A percentile compares a stretch with the other conserved stretches of the same genome.
Conservation (phyloP, 1,140 invertebrate genomes). For the Stenopsyche tienmushanensis region DNA sequence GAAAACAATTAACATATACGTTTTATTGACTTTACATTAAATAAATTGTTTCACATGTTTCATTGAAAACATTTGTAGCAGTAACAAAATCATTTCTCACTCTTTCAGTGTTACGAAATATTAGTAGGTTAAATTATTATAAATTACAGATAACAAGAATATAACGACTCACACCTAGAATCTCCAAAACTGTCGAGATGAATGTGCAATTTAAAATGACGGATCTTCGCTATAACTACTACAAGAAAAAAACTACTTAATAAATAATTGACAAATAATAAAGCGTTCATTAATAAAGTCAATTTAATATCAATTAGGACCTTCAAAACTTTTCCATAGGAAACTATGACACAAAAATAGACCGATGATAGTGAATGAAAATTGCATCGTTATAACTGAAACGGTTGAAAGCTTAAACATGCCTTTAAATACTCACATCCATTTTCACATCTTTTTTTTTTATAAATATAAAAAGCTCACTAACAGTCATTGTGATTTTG, state of each 20-base stretch:
- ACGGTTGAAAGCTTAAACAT: neutral
- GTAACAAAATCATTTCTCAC: neutral
- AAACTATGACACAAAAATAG: neutral
- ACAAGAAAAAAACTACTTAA: neutral
- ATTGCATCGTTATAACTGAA: neutral
- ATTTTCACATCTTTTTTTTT: neutral
- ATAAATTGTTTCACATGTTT: constrained; percentile 8
- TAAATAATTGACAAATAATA: neutral
- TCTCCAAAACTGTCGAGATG: neutral
- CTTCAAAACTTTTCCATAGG: neutral
- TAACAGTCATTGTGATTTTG: constrained; percentile 19
- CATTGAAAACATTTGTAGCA: neutral
- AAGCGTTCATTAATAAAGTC: neutral
- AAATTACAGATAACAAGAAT: neutral
- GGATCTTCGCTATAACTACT: neutral
- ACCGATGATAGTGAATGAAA: neutral
- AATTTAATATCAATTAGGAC: neutral
- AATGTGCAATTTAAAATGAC: neutral
- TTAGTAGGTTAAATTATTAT: constrained; percentile 11
- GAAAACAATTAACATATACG: neutral
- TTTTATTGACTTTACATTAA: constrained; percentile 16
- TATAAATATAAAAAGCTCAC: constrained; percentile 26
- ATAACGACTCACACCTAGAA: neutral
- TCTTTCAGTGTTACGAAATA: constrained; percentile 1
- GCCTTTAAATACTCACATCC: neutral